These are phyloP conservation scores for Hephaestus fuliginosus DNA, from an alignment of 2,797 vertebrate species.

Conservation along the genomic window DNA sequence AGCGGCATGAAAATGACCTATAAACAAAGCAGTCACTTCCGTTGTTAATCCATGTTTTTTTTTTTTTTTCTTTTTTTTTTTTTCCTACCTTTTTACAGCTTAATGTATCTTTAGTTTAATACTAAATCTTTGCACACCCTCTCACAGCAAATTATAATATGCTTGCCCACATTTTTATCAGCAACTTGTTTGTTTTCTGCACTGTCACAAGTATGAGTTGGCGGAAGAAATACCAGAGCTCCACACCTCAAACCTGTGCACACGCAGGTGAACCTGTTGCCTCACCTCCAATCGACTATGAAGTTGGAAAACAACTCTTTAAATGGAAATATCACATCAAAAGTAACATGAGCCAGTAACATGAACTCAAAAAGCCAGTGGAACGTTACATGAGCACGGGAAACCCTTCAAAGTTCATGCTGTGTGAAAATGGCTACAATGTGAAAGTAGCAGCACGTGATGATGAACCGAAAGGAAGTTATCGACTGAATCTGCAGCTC, in stretches of 20 bases:
- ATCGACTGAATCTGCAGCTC: too few relatives aligned
- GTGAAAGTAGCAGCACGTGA: too few relatives aligned
- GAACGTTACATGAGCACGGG: too few relatives aligned
- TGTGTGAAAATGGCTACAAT: background rate
- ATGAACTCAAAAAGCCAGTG: too few relatives aligned
- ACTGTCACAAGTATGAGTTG: fast-evolving
- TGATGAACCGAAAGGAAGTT: too few relatives aligned
- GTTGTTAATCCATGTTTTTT: background rate
- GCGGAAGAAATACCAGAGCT: background rate
- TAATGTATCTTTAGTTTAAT: background rate
- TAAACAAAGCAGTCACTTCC: background rate
- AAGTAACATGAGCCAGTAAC: background rate
- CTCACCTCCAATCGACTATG: background rate
- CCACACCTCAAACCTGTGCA: background rate
- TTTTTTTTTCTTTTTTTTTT: background rate
- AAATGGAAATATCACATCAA: background rate
- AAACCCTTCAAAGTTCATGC: background rate
- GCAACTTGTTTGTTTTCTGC: background rate
- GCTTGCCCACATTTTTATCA: too few relatives aligned
- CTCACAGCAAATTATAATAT: too few relatives aligned
- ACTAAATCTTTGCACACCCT: background rate
- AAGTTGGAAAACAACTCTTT: background rate
- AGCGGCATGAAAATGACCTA: background rate
- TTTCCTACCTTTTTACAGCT: background rate
- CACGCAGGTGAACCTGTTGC: background rate